These are phyloP conservation scores for Helostoma temminkii DNA, from an alignment of 2,797 vertebrate species.

Conservation along the genomic window DNA sequence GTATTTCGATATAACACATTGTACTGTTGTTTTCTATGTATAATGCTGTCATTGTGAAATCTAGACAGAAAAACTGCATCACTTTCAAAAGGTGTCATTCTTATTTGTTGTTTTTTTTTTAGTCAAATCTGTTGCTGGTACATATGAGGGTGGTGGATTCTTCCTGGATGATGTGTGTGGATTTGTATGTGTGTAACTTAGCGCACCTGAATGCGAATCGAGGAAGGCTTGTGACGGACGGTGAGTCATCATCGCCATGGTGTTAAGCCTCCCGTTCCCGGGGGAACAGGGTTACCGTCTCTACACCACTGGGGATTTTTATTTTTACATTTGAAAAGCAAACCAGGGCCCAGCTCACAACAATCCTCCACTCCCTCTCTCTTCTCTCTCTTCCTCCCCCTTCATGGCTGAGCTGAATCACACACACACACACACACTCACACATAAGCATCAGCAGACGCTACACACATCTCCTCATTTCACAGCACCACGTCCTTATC, in stretches of 20 bases:
- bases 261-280: slow-evolving; percentile 75
- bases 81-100: slow-evolving; percentile 13
- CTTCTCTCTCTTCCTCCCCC: slow-evolving; percentile 36
- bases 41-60: slow-evolving; percentile 3
- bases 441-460: slow-evolving; percentile 37
- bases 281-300: slow-evolving; percentile 77
- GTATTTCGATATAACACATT: neutral
- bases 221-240: slow-evolving; percentile 58
- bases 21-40: slow-evolving; percentile 6
- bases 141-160: slow-evolving; percentile 26
- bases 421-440: slow-evolving; percentile 39
- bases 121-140: slow-evolving; percentile 36
- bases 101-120: slow-evolving; percentile 35
- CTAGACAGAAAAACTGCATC: slow-evolving; percentile 8
- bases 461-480: slow-evolving; percentile 61
- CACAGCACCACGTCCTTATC: slow-evolving; percentile 72
- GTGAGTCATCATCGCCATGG: slow-evolving; percentile 80
- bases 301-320: slow-evolving; percentile 73
- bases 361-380: slow-evolving; percentile 63
- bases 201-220: slow-evolving; percentile 72
- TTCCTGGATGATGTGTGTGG: slow-evolving; percentile 26
- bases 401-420: slow-evolving; percentile 51
- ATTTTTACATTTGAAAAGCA: slow-evolving; percentile 84
- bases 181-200: slow-evolving; percentile 46
- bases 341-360: slow-evolving; percentile 61